A percentile compares a stretch with the other conserved stretches of the same genome.
These are phyloP conservation scores for Nycticebus coucang DNA, from an alignment of 2,113 vertebrate genomes.

Conservation along the genomic window DNA sequence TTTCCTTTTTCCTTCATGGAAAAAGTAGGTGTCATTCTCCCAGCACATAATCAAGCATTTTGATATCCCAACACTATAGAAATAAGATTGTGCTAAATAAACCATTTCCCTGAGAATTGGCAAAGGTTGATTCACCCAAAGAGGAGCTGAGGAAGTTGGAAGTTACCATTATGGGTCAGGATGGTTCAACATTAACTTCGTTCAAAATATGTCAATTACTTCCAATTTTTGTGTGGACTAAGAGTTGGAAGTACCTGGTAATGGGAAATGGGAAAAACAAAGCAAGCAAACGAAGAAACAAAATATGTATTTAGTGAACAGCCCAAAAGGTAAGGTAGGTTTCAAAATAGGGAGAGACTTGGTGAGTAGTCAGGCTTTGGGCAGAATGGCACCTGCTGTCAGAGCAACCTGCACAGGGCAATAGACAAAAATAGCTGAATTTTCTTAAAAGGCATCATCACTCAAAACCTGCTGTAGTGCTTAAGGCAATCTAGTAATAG, in stretches of 20 bases:
- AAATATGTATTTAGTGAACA: not conserved
- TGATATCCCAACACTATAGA: not conserved
- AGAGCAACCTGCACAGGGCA: not conserved
- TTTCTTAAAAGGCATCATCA: not conserved
- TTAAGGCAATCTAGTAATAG: not conserved
- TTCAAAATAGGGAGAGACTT: not conserved
- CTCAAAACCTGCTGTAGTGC: not conserved
- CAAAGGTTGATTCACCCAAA: not conserved
- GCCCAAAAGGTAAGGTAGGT: not conserved
- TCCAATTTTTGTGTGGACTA: not conserved
- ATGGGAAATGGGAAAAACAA: not conserved
- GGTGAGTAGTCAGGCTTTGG: not conserved
- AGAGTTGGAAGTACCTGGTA: not conserved
- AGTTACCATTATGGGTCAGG: not conserved
- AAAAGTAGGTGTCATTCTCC: not conserved
- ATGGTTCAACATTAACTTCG: not conserved
- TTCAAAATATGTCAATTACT: not conserved
- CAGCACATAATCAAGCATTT: not conserved
- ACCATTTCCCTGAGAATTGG: conserved; percentile 5
- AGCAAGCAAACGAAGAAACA: no score
- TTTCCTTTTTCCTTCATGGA: not conserved
- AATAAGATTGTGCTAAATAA: conserved; percentile 33
- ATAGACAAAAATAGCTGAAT: not conserved
- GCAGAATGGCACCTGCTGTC: not conserved
- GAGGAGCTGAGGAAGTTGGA: not conserved